Conservation (phyloP, 2,888 invertebrate genomes). For the Malthinus seriepunctatus region DNA sequence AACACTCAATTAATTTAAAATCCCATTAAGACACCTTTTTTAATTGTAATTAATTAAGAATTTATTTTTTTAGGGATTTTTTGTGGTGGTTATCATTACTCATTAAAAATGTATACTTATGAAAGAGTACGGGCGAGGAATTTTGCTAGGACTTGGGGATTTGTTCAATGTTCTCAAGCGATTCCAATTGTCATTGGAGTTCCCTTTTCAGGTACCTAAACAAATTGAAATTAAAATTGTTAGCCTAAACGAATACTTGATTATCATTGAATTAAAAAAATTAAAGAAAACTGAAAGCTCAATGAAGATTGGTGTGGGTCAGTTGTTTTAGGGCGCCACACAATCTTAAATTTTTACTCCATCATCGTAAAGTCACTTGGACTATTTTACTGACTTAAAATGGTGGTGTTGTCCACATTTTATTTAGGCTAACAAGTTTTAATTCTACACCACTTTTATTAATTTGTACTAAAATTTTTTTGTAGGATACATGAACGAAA, state of each 20-base stretch:
- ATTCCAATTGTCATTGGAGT: slow-evolving; percentile 84
- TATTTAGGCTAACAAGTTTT: too few species aligned
- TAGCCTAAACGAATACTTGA: too few species aligned
- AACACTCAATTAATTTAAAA: neutral
- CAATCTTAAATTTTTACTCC: too few species aligned
- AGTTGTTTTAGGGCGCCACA: too few species aligned
- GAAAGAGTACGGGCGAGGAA: slow-evolving; percentile 84
- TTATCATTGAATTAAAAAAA: too few species aligned
- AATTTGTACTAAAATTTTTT: slow-evolving; percentile 25
- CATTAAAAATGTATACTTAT: slow-evolving; percentile 87
- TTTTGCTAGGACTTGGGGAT: slow-evolving; percentile 88
- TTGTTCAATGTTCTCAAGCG: slow-evolving; percentile 84
- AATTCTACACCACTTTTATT: neutral
- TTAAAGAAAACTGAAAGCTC: too few species aligned
- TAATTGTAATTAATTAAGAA: neutral
- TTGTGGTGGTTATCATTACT: slow-evolving; percentile 86
- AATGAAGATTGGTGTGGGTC: too few species aligned
- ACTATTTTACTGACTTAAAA: too few species aligned
- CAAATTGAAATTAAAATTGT: too few species aligned
- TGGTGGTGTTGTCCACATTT: too few species aligned
- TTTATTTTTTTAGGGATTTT: slow-evolving; percentile 67
- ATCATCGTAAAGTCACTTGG: too few species aligned
- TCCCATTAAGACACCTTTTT: neutral
- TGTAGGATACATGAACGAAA: slow-evolving; percentile 78
- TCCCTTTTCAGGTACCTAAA: slow-evolving; percentile 74